Base-by-base conservation (phyloP, 2,113 vertebrate genomes). In the Girardinichthys multiradiatus region DNA sequence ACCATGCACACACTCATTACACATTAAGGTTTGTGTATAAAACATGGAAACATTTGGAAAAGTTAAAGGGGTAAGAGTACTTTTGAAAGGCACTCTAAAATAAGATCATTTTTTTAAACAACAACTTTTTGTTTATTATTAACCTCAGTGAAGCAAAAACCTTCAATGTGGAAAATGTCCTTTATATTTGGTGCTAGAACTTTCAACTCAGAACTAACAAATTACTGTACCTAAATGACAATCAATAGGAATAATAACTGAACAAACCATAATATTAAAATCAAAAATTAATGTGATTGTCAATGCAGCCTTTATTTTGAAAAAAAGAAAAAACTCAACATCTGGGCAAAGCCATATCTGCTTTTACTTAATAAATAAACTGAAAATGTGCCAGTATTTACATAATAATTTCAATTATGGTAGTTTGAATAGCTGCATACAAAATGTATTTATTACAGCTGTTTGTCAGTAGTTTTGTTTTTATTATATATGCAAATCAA, bases 91-190 rank as follows among this genome's bases (percentile, higher is more conserved):
- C 21, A 24, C 48, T n/a, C n/a, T n/a, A n/a, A n/a, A n/a, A n/a
- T n/a, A n/a, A n/a, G n/a, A n/a, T n/a, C n/a, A n/a, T n/a, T 66
- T 26, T 30, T 77, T 54, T 73, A 42, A 21, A 86, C 63, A 30
- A 71, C 73, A 17, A 77, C 66, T 74, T 69, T n/a, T 51, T 51
- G 30, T 57, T 82, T 76, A 80, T 72, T 62, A 64, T 54, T 11
- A 70, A 13, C 69, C 11, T 54, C 30, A 39, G 30, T 61, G 71
- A 12, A 64, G 19, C 42, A n/a, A 6, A 74, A 17, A 28, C 42
- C 28, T 70, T 76, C 4, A 37, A 27, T 59, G 57, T 58, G 29
- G 33, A 28, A 8, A 35, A 19, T 61, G 57, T 57, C 31, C 26
- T 70, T 77, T 21, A 24, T 37, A 21, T 82, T 72, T 74, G 71